Base-by-base conservation (phyloP, 2,113 vertebrate species). In the Paralichthys olivaceus region DNA sequence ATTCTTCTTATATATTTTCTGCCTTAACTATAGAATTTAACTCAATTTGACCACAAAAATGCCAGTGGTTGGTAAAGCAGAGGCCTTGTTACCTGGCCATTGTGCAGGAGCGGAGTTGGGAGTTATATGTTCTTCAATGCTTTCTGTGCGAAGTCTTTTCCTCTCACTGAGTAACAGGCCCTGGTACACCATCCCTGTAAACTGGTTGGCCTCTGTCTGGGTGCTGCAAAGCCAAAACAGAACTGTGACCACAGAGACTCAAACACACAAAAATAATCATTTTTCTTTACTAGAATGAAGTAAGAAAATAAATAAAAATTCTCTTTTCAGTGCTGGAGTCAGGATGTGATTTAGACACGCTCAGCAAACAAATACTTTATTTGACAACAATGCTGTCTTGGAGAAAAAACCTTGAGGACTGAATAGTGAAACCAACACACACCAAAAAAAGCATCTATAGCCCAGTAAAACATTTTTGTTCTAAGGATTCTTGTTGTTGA, bases 161-260 rank as follows among this genome's bases (percentile, higher is more conserved):
- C 98, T 94, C 58, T 98, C 98, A 22, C 98, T 98, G 70, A 99
- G 91, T 66, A 99, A 90, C 83, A 99, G 94, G 19, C 97, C 98
- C 92, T 99, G 97, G 84, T 99, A 99, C 77, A 97, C 96, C 96
- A 99, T 98, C 79, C 97, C 97, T 29, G 97, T 98, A 79, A 98
- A 96, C 93, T 98, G 97, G 93, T 95, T 98, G 20, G 96, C 93
- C 85, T 98, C 97, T 4, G 96, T 86, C 80, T 98, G 97, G 93
- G 94, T 96, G 92, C 95, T 96, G 85, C 71, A 84, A 81, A 58
- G 86, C 26, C 43, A 73, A 49, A 75, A 72, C 15, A 77, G 29
- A 67, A 34, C 69, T 37, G 14, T 12, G 63, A 56, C 40, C 0
- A 0, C 26, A 34, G 20, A 65, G 66, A 54, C 19, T 28, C 26